These are phyloP conservation scores for Agelas oroides DNA, from an alignment of 37 sponge, comb jelly and placozoan genomes.

Conservation along the genomic window DNA sequence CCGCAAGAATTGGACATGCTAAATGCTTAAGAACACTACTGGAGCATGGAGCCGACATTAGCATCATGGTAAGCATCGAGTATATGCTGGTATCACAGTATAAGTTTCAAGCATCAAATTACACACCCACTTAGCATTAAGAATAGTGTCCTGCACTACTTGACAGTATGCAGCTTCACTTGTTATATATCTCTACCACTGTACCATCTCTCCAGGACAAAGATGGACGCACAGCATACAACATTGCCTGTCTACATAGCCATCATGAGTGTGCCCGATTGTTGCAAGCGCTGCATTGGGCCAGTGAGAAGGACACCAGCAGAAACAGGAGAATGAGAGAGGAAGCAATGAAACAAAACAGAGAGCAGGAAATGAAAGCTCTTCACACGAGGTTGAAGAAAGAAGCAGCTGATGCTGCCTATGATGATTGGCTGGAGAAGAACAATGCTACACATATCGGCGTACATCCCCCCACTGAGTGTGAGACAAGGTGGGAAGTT, in stretches of 20 bases:
- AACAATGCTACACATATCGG: not conserved
- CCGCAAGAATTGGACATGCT: slow-evolving; percentile 41
- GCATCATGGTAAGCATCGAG: slow-evolving; percentile 40
- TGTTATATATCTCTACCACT: too few species aligned
- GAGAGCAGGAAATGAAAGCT: not conserved
- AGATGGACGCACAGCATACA: slow-evolving; percentile 48
- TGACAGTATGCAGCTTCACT: too few species aligned
- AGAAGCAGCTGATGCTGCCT: slow-evolving; percentile 47
- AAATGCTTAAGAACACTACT: slow-evolving; percentile 53
- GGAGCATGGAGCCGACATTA: slow-evolving; percentile 59
- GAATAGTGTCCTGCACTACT: too few species aligned
- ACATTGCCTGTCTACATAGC: slow-evolving; percentile 55
- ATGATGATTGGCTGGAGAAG: slow-evolving; percentile 40
- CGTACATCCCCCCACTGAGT: slow-evolving; percentile 1
- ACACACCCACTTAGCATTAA: too few species aligned
- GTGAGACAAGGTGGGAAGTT: not conserved
- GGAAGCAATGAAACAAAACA: not conserved
- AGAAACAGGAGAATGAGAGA: slow-evolving; percentile 5
- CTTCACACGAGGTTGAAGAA: slow-evolving; percentile 28
- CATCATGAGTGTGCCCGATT: slow-evolving; percentile 76
- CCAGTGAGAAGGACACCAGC: slow-evolving; percentile 44
- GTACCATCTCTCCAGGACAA: slow-evolving; percentile 45
- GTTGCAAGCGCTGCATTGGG: slow-evolving; percentile 78
- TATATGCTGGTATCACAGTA: not conserved
- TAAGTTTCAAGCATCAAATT: too few species aligned